phyloP scores from a whole-genome alignment of 2,797 vertebrate genomes.

The Potorous gilbertii region DNA sequence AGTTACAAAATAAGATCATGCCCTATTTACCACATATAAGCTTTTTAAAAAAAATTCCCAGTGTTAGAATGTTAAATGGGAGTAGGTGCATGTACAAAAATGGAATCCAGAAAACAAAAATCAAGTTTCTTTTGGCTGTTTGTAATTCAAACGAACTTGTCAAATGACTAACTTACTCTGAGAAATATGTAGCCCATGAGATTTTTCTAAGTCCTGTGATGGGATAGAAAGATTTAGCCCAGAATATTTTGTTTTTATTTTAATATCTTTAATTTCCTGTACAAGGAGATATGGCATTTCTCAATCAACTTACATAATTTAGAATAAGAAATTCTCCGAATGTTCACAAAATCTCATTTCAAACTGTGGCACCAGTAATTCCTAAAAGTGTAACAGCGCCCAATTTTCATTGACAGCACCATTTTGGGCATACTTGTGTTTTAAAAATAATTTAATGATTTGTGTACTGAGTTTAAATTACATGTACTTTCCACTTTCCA shows the following conservation, averaged over 20 bases:
- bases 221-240: conserved; percentile 37
- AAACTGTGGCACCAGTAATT: too few species aligned
- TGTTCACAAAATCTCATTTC: too few species aligned
- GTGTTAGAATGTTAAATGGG: conserved; percentile 75
- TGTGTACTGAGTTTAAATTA: too few species aligned
- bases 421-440: too few species aligned
- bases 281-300: conserved; percentile 69
- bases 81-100: conserved; percentile 70
- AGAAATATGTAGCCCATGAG: conserved; percentile 45
- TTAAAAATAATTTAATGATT: too few species aligned
- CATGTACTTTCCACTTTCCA: too few species aligned
- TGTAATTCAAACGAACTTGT: conserved; percentile 76
- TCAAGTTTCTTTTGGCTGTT: conserved; percentile 71
- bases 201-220: conserved; percentile 61
- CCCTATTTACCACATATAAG: conserved; percentile 84
- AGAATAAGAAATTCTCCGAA: too few species aligned
- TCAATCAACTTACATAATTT: too few species aligned
- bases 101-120: conserved; percentile 29
- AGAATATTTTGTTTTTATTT: background rate
- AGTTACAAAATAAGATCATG: conserved; percentile 86
- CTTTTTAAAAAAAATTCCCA: background rate
- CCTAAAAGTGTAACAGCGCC: too few species aligned
- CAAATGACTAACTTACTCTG: conserved; percentile 55
- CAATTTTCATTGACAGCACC: too few species aligned
- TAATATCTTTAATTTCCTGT: conserved; percentile 66